Evolutionary conservation across 2,797 vertebrate genomes (phyloP).

Genomic region (Scolopax bukidnonensis): DNA sequence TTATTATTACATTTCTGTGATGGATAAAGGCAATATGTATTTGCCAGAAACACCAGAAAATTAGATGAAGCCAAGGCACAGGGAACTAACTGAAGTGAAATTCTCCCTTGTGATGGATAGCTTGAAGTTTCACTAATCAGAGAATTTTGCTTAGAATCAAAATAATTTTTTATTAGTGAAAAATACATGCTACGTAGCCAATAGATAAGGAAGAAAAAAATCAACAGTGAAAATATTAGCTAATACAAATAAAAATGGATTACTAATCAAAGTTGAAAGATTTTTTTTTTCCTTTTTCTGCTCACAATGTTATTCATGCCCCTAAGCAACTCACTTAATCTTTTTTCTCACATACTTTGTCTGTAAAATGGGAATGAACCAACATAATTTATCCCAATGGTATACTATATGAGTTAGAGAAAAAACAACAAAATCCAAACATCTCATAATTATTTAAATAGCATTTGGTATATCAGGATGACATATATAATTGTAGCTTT

Average conservation of each 20-base stretch:
- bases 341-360: not conserved
- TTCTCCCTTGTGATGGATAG: not conserved
- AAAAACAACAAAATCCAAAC: conserved; percentile 63
- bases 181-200: not conserved
- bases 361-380: conserved; percentile 42
- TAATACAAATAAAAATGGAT: conserved; percentile 28
- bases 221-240: not conserved
- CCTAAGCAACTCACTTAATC: conserved; percentile 45
- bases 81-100: conserved; percentile 2
- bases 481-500: conserved; percentile 65
- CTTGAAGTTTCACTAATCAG: not conserved
- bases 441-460: conserved; percentile 77
- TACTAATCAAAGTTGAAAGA: conserved; percentile 22
- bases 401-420: conserved; percentile 55
- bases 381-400: conserved; percentile 48
- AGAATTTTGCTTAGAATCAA: not conserved
- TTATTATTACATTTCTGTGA: conserved; percentile 4
- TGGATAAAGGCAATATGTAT: conserved; percentile 5
- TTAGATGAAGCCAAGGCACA: not conserved
- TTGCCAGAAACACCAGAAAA: conserved; percentile 29
- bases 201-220: not conserved
- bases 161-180: not conserved
- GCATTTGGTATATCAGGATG: conserved; percentile 70
- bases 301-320: conserved; percentile 45
- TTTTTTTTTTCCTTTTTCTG: not conserved